These are phyloP conservation scores for Falco naumanni DNA, from an alignment of 2,797 vertebrate genomes.

Conservation along the genomic window DNA sequence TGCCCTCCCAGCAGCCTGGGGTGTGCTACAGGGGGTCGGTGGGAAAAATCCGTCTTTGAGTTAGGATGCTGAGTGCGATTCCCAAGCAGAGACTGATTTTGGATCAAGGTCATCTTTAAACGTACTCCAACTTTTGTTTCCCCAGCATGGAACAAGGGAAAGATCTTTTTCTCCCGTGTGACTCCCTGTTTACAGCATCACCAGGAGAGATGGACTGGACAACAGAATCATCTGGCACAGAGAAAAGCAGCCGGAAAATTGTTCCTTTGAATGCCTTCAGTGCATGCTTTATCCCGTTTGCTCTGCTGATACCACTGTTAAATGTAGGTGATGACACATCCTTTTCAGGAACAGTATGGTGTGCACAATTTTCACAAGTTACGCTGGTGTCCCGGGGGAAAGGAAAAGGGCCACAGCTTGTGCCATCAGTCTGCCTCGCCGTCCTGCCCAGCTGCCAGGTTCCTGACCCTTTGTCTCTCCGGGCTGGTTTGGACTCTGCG, in stretches of 20 bases:
- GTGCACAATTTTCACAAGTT: neutral
- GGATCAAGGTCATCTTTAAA: neutral
- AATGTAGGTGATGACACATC: constrained; percentile 66
- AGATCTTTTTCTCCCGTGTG: neutral
- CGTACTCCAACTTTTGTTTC: neutral
- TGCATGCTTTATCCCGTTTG: constrained; percentile 34
- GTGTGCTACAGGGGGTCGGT: neutral
- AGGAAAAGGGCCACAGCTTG: neutral
- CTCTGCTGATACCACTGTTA: constrained; percentile 46
- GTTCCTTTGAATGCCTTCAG: constrained; percentile 23
- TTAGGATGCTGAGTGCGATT: neutral
- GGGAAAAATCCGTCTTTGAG: neutral
- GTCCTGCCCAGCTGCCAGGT: neutral
- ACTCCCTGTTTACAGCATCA: constrained; percentile 21
- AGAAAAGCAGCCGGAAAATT: constrained; percentile 55
- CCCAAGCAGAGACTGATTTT: neutral
- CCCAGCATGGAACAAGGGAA: neutral
- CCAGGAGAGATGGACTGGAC: neutral
- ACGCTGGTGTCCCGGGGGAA: neutral
- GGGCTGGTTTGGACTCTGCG: neutral
- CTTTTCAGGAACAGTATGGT: constrained; percentile 33
- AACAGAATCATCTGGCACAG: constrained; percentile 50
- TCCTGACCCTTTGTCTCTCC: neutral
- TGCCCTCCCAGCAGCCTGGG: neutral
- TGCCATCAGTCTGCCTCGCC: neutral